Percentiles rank a stretch among this genome's conserved stretches.
phyloP scores from a whole-genome alignment of 2,797 vertebrate genomes.

The Peromyscus eremicus region DNA sequence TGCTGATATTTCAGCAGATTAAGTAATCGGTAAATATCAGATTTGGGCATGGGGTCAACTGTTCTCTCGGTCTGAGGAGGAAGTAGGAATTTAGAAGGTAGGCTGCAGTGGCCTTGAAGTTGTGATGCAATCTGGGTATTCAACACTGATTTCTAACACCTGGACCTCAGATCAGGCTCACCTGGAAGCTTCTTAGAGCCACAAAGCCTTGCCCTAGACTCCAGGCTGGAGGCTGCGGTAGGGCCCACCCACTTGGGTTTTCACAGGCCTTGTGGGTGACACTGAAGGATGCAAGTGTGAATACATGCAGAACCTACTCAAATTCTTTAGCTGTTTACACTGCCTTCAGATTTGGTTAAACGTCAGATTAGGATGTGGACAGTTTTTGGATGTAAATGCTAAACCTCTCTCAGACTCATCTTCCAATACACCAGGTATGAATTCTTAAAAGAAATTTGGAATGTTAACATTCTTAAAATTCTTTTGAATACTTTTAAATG shows the following conservation, averaged over 20 bases:
- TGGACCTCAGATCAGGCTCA: neutral
- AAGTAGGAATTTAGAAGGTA: too few relatives aligned
- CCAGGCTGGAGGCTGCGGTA: neutral
- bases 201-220: neutral
- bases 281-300: neutral
- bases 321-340: neutral
- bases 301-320: neutral
- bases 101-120: neutral
- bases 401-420: neutral
- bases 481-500: neutral
- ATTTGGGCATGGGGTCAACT: neutral
- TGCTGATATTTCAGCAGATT: neutral
- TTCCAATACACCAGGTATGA: neutral
- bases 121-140: neutral
- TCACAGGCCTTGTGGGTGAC: neutral
- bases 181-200: neutral
- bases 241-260: too few relatives aligned
- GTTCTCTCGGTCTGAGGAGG: neutral
- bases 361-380: neutral
- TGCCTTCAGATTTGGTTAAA: neutral
- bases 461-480: slow-evolving; percentile 2
- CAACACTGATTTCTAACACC: neutral
- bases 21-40: neutral
- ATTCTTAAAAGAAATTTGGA: neutral
- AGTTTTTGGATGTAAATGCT: neutral